Base-by-base conservation (phyloP, 2,888 invertebrate species). In the Lasius platythorax region DNA sequence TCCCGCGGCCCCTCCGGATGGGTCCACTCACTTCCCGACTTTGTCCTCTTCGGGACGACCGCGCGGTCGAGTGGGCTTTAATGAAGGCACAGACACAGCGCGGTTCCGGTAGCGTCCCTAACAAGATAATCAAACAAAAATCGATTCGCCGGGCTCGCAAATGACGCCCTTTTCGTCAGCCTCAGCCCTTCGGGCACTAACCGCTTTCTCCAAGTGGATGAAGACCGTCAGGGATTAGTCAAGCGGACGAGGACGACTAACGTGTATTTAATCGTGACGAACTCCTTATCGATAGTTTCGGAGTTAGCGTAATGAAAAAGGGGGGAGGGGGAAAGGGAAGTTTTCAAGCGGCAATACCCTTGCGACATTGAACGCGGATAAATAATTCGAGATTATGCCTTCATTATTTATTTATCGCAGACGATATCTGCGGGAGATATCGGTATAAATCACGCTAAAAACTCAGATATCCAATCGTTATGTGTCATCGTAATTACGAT, bases 111-210 rank as follows among this genome's bases (percentile, higher is more conserved):
- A 56, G 67, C 83, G 40, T 83, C 53, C 37, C 83, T 79, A 78
- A 79, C 79, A 70, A 83, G 79, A 83, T 83, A 83, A 83, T 70
- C 83, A 68, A 83, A 75, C 70, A 81, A 81, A 81, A 81, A 81
- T 81, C 79, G 79, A 81, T 81, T 70, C 61, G 58, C 79, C 58
- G 72, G 33, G 43, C 53, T 67, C 50, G 50, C 64, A 66, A 76
- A 76, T 61, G 66, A 76, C 76, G 76, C 6, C 40, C 40, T 12
- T 12, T 40, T 40, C 66, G 53, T 67, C 67, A 68, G 78, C 68
- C 58, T 70, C 37, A 70, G 70, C 61, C 61, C 79, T 70, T 61
- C 58, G 28, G 68, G 53, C 79, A 28, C 46, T 58, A 79, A 79
- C 70, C 70, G 15, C 28, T 23, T 56, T 37, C 61, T 46, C n/a